Base-by-base conservation (phyloP, 1,140 invertebrate species). In the Ooceraea biroi region DNA sequence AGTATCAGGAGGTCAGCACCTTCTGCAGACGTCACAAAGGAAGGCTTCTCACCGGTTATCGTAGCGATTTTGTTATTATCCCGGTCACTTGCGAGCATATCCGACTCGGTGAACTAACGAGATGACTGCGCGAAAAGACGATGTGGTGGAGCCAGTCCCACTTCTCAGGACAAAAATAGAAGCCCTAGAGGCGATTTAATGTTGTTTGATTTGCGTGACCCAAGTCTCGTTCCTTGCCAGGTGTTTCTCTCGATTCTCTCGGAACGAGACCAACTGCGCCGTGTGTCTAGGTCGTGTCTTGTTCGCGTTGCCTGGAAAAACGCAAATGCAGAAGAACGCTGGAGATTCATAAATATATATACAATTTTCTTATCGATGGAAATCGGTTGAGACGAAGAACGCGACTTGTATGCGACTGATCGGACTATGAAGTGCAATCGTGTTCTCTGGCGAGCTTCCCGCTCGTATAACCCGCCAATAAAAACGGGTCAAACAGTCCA, bases 401-500 rank as follows among this genome's bases (percentile, higher is more conserved):
- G 12, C 48, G 65, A 71, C 52, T n/a, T 68, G 17, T 36, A 52
- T 1, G n/a, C 44, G 0, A 44, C 2, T 11, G 25, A 57, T 71
- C 14, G 57, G 8, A 48, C 36, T 80, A 65, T 69, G 68, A 52
- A 61, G 41, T 48, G 68, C 46, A 52, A 78, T 77, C 66, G 41
- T 27, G 50, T 25, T 25, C 58, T 76, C 88, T 90, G 82, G 83
- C 85, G 63, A 72, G 66, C 71, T 83, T 90, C 82, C 61, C 83
- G 61, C 68, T 82, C 82, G 76, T 63, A 48, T 41, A 77, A 82
- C 72, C 78, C 76, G 72, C 83, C 86, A 92, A 91, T 92, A 91
- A 92, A 92, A 88, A 83, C 50, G 82, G 90, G 90, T 92, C 88
- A 92, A 92, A 91, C 84, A 90, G 89, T 89, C 83, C 90, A 90